These are phyloP conservation scores for Naja naja DNA, from an alignment of 2,113 vertebrate species.

Conservation along the genomic window DNA sequence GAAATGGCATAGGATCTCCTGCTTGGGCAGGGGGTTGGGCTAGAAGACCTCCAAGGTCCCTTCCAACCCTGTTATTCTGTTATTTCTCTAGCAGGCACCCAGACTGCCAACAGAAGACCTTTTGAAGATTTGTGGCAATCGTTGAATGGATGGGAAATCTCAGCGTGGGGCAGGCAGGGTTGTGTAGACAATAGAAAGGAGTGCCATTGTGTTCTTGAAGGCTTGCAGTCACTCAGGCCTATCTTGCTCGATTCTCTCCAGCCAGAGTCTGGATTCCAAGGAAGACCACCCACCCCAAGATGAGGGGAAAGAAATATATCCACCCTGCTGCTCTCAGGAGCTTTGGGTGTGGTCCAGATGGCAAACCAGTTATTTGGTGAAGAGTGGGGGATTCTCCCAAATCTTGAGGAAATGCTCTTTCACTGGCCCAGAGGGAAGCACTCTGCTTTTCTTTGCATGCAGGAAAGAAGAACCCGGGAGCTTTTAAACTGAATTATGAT, in stretches of 20 bases:
- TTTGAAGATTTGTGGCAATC: no score
- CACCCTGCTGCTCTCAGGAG: background rate
- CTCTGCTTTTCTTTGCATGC: background rate
- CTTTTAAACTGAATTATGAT: background rate
- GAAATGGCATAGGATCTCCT: no score
- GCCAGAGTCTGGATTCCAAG: background rate
- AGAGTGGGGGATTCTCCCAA: background rate
- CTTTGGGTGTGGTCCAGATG: background rate
- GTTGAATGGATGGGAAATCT: background rate
- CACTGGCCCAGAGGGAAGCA: background rate
- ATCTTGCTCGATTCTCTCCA: background rate
- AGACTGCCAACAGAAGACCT: background rate
- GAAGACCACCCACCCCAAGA: background rate
- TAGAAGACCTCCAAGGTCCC: no score
- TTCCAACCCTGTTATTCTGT: no score
- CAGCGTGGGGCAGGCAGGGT: background rate
- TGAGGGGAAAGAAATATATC: background rate
- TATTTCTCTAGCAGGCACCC: background rate
- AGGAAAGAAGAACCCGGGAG: background rate
- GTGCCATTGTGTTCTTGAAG: no score
- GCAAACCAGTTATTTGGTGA: background rate
- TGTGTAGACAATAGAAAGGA: background rate
- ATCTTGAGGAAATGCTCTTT: background rate
- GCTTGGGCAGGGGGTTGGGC: no score
- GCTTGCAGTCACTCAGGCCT: no score